Conservation (phyloP, 2,888 invertebrate genomes). For the Drosophila nr. fundita region DNA sequence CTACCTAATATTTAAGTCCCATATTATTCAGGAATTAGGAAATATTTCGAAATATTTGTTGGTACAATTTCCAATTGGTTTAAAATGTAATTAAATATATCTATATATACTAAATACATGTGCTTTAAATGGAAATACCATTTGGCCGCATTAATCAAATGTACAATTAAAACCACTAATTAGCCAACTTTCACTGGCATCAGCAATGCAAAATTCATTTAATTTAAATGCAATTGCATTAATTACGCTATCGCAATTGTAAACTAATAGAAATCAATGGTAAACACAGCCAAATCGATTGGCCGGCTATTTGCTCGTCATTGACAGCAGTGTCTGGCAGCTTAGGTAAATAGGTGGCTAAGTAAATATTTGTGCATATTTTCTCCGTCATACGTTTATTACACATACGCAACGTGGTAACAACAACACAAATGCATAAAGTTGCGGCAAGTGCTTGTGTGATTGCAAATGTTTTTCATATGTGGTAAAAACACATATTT, state of each 20-base stretch:
- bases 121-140: background rate
- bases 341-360: constrained; percentile 28
- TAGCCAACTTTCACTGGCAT: constrained; percentile 36
- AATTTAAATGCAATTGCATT: constrained; percentile 54
- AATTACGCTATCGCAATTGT: constrained; percentile 34
- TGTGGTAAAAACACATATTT: background rate
- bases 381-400: constrained; percentile 47
- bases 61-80: background rate
- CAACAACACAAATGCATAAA: constrained; percentile 16
- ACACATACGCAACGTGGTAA: constrained; percentile 51
- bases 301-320: constrained; percentile 17
- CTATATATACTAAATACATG: background rate
- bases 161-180: constrained; percentile 52
- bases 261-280: constrained; percentile 47
- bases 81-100: background rate
- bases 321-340: constrained; percentile 14
- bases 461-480: constrained; percentile 26
- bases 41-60: background rate
- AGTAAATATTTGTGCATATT: constrained; percentile 61
- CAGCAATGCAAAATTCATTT: constrained; percentile 30
- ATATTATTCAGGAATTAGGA: background rate
- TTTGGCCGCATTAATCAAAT: constrained; percentile 13
- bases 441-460: constrained; percentile 13
- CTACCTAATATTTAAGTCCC: background rate
- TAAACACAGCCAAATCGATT: constrained; percentile 36